Conservation (phyloP, 2,888 invertebrate species). For the Saturnia japonica region DNA sequence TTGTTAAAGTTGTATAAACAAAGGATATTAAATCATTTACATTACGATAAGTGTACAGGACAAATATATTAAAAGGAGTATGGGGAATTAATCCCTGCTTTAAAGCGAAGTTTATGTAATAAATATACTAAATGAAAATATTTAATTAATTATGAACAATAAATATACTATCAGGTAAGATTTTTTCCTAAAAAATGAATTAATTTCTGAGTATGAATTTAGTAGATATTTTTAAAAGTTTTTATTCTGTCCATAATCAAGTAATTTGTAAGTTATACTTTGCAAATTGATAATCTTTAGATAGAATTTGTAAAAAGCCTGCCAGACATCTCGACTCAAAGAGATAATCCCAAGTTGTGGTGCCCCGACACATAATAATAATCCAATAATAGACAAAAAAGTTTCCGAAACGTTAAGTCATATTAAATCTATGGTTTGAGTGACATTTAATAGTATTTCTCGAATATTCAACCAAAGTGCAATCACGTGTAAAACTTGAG, state of each 20-base stretch:
- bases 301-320: too few relatives aligned
- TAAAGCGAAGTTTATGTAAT: too few relatives aligned
- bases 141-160: too few relatives aligned
- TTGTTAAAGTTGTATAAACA: conserved; percentile 12
- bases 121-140: too few relatives aligned
- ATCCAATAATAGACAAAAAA: background rate
- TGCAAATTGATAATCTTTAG: too few relatives aligned
- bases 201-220: too few relatives aligned
- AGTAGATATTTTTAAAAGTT: too few relatives aligned
- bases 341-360: background rate
- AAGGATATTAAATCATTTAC: conserved; percentile 21
- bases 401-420: background rate
- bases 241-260: too few relatives aligned
- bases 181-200: too few relatives aligned
- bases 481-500: conserved; percentile 67
- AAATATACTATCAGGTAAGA: too few relatives aligned
- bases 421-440: too few relatives aligned
- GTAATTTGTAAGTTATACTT: too few relatives aligned
- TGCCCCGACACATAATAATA: background rate
- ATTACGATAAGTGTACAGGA: conserved; percentile 10
- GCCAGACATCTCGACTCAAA: background rate
- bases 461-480: conserved; percentile 43
- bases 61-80: conserved; percentile 10
- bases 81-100: background rate
- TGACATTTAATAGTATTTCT: conserved; percentile 48